Evolutionary conservation across 1,140 invertebrate species (phyloP).

Genomic region (Micrasema longulum): DNA sequence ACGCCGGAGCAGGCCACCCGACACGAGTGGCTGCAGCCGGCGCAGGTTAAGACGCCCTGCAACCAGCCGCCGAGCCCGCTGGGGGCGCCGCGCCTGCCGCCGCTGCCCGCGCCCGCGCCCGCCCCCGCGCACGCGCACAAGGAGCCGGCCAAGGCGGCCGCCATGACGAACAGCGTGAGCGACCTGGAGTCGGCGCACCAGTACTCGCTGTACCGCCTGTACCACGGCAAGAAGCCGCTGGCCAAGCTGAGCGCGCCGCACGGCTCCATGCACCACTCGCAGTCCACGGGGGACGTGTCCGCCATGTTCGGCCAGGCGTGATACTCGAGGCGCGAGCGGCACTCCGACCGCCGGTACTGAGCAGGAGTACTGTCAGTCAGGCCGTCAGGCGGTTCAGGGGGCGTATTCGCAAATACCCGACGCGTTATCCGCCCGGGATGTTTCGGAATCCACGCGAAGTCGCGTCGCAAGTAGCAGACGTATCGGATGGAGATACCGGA

Average conservation of each 20-base stretch:
- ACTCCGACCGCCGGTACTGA: constrained; percentile 35
- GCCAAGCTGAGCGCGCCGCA: constrained; percentile 41
- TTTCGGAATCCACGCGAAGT: background rate
- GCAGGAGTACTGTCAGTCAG: too few relatives aligned
- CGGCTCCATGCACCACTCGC: constrained; percentile 69
- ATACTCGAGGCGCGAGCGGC: constrained; percentile 57
- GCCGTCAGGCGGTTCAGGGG: background rate
- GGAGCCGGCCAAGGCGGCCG: constrained; percentile 37
- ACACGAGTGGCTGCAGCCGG: constrained; percentile 79
- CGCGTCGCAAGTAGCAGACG: background rate
- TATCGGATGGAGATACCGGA: background rate
- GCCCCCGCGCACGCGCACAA: constrained; percentile 2
- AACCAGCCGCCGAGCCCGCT: constrained; percentile 56
- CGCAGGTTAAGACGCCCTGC: constrained; percentile 57
- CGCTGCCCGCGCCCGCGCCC: constrained; percentile 45
- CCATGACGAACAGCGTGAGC: constrained; percentile 54
- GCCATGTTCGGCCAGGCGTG: constrained; percentile 71
- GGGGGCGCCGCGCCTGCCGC: constrained; percentile 54
- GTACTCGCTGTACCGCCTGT: constrained; percentile 52
- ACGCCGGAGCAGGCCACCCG: constrained; percentile 89
- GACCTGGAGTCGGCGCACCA: constrained; percentile 53
- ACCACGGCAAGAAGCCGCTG: constrained; percentile 50
- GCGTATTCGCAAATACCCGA: background rate
- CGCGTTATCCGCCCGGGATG: too few relatives aligned
- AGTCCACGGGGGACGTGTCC: constrained; percentile 71